A percentile compares a stretch with the other conserved stretches of the same genome.
Evolutionary conservation across 2,888 invertebrate species (phyloP).

Genomic region (Amphipoea oculea): DNA sequence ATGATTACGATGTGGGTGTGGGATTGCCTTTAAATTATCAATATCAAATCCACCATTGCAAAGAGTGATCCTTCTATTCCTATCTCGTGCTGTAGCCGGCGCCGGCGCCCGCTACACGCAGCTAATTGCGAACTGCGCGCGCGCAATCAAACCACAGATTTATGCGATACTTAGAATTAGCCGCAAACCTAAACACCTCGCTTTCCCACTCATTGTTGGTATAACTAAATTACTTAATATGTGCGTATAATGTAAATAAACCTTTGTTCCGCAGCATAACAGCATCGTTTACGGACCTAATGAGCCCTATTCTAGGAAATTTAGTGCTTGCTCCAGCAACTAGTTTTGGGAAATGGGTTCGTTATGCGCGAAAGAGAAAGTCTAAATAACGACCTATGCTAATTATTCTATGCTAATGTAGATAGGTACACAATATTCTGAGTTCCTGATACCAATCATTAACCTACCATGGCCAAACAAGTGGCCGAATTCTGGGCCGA

Average conservation of each 20-base stretch:
- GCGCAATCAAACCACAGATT: slow-evolving; percentile 72
- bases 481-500: no score
- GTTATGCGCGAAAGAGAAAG: slow-evolving; percentile 59
- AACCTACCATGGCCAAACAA: no score
- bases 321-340: slow-evolving; percentile 39
- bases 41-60: background rate
- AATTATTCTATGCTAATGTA: slow-evolving; percentile 57
- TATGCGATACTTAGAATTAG: slow-evolving; percentile 70
- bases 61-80: slow-evolving; percentile 39
- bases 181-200: slow-evolving; percentile 66
- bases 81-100: slow-evolving; percentile 36
- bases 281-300: slow-evolving; percentile 48
- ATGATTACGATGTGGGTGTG: background rate
- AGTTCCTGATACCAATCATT: slow-evolving; percentile 49
- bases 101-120: slow-evolving; percentile 60
- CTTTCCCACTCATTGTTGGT: slow-evolving; percentile 49
- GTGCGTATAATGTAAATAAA: slow-evolving; percentile 41
- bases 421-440: slow-evolving; percentile 16
- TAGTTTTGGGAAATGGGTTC: slow-evolving; percentile 57
- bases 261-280: slow-evolving; percentile 57
- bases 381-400: slow-evolving; percentile 53
- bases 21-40: background rate
- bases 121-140: slow-evolving; percentile 71
- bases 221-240: slow-evolving; percentile 63
- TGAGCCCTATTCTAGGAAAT: slow-evolving; percentile 59